These are phyloP conservation scores for Popillia japonica DNA, from an alignment of 1,140 invertebrate species.

Conservation along the genomic window DNA sequence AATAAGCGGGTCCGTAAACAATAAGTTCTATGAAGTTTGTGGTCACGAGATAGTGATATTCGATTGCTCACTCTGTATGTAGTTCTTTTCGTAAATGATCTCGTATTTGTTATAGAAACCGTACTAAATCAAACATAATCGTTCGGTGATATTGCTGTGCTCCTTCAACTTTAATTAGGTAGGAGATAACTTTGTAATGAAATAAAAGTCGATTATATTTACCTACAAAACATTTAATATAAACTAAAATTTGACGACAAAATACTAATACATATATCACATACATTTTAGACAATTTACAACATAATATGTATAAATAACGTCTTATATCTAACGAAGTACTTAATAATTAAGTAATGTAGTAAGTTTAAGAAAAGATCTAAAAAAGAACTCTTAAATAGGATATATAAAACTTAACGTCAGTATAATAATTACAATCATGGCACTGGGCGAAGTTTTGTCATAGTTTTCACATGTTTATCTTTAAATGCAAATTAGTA, in stretches of 20 bases:
- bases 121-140: too few relatives aligned
- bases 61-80: too few relatives aligned
- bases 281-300: slow-evolving; percentile 29
- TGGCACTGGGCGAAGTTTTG: slow-evolving; percentile 11
- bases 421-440: neutral
- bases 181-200: too few relatives aligned
- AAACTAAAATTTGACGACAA: slow-evolving; percentile 27
- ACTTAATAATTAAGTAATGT: slow-evolving; percentile 6
- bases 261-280: slow-evolving; percentile 33
- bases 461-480: too few relatives aligned
- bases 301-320: slow-evolving; percentile 20
- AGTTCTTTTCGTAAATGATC: too few relatives aligned
- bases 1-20: too few relatives aligned
- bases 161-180: too few relatives aligned
- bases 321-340: neutral
- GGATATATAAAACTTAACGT: neutral
- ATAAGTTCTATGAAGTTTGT: too few relatives aligned
- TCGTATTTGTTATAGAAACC: too few relatives aligned
- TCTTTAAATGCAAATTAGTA: too few relatives aligned
- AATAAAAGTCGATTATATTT: neutral
- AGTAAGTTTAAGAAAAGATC: neutral
- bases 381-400: slow-evolving; percentile 17
- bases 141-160: too few relatives aligned
- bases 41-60: too few relatives aligned
- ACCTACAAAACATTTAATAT: slow-evolving; percentile 23